Evolutionary conservation across 2,888 invertebrate genomes (phyloP), one percentile per base, ranked within the genome.

Genomic region (Eupithecia insigniata): DNA sequence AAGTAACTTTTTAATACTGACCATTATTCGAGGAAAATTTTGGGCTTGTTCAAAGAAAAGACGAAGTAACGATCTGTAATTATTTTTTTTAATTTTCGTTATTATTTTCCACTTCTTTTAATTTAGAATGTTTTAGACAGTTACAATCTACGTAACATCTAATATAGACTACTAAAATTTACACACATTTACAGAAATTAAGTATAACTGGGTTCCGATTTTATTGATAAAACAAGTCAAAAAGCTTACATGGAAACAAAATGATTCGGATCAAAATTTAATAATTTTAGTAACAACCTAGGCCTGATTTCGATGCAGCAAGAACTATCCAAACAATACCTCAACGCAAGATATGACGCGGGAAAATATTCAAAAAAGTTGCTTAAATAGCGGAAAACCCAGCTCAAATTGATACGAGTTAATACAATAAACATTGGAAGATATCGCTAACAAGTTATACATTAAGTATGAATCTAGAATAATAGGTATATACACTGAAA

Each of bases 61-160:
- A 32, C 72, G 58, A 77, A 66, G 67, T 73, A 88, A 86, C 85
- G 87, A 90, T 91, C 89, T 89, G 85, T 89, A 90, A 89, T 90
- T 87, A 85, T 89, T 89, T 90, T 89, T 89, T 90, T 91, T 90
- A 90, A 82, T 84, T 89, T 86, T 88, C 84, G 89, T 91, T 91
- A 88, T 88, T 87, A 87, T 88, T 87, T 89, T 83, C 80, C 81
- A 79, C 83, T 85, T 84, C 84, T 83, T 88, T 87, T 88, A 85
- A 84, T 84, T 85, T 87, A 87, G 87, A 81, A 26, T 83, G 80
- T 82, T 91, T 90, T 89, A 90, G 89, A 91, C 87, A 85, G 87
- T 90, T 92, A 92, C 89, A 89, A 86, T 91, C 91, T 92, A 92
- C 88, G 90, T 93, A 93, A 92, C 91, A 90, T 92, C 92, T 93